These are phyloP conservation scores for Thaleichthys pacificus DNA, from an alignment of 2,797 vertebrate genomes.

Conservation along the genomic window DNA sequence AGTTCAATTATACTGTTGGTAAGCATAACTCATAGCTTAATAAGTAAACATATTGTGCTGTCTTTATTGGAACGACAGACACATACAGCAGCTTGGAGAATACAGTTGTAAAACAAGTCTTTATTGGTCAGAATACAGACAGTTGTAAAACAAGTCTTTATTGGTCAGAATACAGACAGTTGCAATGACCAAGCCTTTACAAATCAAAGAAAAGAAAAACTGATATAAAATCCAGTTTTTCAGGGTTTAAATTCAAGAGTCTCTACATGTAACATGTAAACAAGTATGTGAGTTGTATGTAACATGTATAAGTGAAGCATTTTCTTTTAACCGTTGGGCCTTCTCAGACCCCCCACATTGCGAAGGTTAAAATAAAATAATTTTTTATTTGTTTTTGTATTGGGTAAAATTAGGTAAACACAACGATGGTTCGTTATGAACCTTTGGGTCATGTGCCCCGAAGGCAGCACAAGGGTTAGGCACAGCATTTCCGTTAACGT, in stretches of 20 bases:
- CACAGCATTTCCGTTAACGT: no score
- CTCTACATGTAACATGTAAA: constrained; percentile 57
- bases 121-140: constrained; percentile 83
- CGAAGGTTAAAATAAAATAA: no score
- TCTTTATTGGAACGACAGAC: constrained; percentile 1
- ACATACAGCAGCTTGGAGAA: constrained; percentile 7
- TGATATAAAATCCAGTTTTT: constrained; percentile 77
- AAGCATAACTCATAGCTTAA: neutral
- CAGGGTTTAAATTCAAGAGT: constrained; percentile 55
- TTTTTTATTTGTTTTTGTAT: no score
- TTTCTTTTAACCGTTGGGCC: no score
- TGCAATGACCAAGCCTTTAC: constrained; percentile 68
- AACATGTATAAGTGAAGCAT: constrained; percentile 56
- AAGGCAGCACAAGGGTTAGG: no score
- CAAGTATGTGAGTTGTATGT: constrained; percentile 49
- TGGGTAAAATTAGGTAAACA: no score
- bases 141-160: constrained; percentile 78
- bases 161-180: constrained; percentile 81
- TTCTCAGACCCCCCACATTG: no score
- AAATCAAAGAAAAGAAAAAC: constrained; percentile 69
- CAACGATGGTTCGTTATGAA: no score
- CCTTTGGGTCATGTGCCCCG: no score
- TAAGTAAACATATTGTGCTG: neutral
- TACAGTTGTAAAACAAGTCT: constrained; percentile 78
- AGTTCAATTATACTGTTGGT: no score